A percentile compares a stretch with the other conserved stretches of the same genome.
Conservation (phyloP, 2,888 invertebrate genomes). For the Drosophila fungiperda region DNA sequence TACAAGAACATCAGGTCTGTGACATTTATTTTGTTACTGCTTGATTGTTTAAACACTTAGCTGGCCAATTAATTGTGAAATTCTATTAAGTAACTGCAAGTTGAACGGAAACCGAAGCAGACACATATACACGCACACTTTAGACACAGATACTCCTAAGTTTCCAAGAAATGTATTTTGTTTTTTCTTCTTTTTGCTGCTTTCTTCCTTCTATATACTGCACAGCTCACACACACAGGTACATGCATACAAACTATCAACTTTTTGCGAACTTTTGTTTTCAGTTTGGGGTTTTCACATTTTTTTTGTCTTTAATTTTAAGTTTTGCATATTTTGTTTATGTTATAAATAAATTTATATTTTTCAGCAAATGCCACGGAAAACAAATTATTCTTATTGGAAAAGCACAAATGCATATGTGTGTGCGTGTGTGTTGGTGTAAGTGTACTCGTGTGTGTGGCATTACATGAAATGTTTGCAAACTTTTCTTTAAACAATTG, state of each 20-base stretch:
- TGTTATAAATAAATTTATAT: constrained; percentile 69
- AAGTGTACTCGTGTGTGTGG: constrained; percentile 5
- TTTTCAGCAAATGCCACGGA: constrained; percentile 46
- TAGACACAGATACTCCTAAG: constrained; percentile 16
- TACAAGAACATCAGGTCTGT: not conserved
- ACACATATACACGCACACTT: too few relatives aligned
- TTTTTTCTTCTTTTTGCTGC: constrained; percentile 11
- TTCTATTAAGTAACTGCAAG: not conserved
- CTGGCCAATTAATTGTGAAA: not conserved
- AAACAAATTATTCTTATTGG: constrained; percentile 21
- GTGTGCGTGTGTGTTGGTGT: constrained; percentile 5
- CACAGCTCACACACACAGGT: constrained; percentile 1
- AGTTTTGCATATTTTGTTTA: constrained; percentile 58
- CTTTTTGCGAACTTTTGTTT: constrained; percentile 49
- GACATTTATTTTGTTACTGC: not conserved
- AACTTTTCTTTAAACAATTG: constrained; percentile 51
- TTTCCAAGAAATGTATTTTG: constrained; percentile 31
- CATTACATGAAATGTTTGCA: constrained; percentile 31
- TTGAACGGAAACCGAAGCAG: not conserved
- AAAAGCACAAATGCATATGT: not conserved
- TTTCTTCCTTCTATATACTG: constrained; percentile 30
- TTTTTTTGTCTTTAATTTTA: constrained; percentile 26
- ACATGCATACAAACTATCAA: constrained; percentile 9
- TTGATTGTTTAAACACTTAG: not conserved
- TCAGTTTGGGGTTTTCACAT: constrained; percentile 22